phyloP scores from a whole-genome alignment of 2,888 invertebrate species.

The Xylota sylvarum region DNA sequence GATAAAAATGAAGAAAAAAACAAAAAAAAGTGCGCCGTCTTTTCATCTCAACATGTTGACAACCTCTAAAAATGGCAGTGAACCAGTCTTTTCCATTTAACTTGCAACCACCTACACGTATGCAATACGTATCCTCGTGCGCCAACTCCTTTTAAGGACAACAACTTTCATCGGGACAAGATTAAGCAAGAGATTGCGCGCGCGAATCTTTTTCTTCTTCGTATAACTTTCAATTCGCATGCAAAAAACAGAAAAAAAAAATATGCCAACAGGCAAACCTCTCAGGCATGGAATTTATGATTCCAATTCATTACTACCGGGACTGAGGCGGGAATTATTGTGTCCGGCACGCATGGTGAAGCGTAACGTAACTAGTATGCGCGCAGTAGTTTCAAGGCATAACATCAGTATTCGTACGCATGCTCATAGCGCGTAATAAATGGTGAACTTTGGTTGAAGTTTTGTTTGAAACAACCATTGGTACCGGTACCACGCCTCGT shows the following conservation, averaged over 20 bases:
- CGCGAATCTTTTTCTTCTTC: constrained; percentile 31
- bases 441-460: not conserved
- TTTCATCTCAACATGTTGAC: constrained; percentile 60
- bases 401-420: constrained; percentile 40
- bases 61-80: constrained; percentile 73
- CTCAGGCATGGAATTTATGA: constrained; percentile 58
- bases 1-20: constrained; percentile 15
- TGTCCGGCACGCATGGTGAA: constrained; percentile 73
- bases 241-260: constrained; percentile 22
- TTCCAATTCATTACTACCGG: constrained; percentile 51
- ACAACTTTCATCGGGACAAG: constrained; percentile 63
- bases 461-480: constrained; percentile 12
- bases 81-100: constrained; percentile 66
- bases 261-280: constrained; percentile 11
- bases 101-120: constrained; percentile 58
- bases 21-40: constrained; percentile 3
- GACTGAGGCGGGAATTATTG: constrained; percentile 54
- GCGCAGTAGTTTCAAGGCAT: constrained; percentile 29
- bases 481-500: constrained; percentile 49
- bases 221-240: constrained; percentile 34
- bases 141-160: constrained; percentile 71
- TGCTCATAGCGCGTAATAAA: constrained; percentile 64
- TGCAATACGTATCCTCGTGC: constrained; percentile 23
- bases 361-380: constrained; percentile 65
- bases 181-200: constrained; percentile 54